Base-by-base conservation (phyloP, 2,797 vertebrate species). In the Typhlichthys subterraneus region DNA sequence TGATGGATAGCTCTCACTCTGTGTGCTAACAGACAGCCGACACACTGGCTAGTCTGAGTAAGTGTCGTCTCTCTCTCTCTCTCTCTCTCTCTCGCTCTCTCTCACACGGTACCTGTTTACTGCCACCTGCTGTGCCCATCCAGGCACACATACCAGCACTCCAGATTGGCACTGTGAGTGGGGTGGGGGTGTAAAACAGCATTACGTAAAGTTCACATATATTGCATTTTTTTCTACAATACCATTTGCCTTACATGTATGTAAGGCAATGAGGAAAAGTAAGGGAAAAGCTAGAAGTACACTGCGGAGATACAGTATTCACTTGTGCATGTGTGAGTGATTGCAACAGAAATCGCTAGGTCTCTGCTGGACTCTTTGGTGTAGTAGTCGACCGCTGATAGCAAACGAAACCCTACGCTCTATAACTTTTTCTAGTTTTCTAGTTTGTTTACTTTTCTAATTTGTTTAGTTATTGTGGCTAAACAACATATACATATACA, bases 61-160 rank as follows among this genome's bases (percentile, higher is more conserved):
- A 88, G 85, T 86, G 83, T 90, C 76, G 85, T 85, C 72, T 82
- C 65, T 74, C 70, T 67, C 69, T 74, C 65, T 69, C 80, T 79
- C 76, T 5, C 8, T 29, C 23, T 4, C 23, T 4, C 23, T 29
- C 23, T 29, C 23, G 4, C 23, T 29, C 23, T 4, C 23, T 29
- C 23, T 4, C 23, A 65, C 76, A 45, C 60, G 75, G 83, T 91
- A 93, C 92, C 90, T 91, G 90, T 91, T 91, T 90, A 86, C 86
- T 63, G 79, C 86, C 88, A 77, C 90, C 88, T 85, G 85, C 88
- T 88, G 88, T 70, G 82, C 87, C 83, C 85, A 83, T 78, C 76
- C 67, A 57, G 84, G 67, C 47, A 33, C 75, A 73, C 72, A 45
- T 69, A 75, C 58, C 69, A 74, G 61, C 62, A 53, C 73, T 80